Base-by-base conservation (phyloP, 2,888 invertebrate species). In the Lasioglossum lativentre region DNA sequence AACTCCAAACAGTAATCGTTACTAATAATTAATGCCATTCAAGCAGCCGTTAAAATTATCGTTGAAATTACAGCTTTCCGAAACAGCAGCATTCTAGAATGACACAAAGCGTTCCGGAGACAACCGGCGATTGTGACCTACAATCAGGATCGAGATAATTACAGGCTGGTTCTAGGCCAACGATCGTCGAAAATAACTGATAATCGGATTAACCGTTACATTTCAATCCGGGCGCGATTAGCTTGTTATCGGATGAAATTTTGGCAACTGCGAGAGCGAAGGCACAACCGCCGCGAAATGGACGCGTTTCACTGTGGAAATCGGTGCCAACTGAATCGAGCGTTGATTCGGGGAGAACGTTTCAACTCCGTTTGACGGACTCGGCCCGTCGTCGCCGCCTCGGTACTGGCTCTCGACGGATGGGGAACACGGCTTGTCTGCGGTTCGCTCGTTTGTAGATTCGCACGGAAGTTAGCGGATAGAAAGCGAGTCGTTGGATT, bases 261-360 rank as follows among this genome's bases (percentile, higher is more conserved):
- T 59, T 27, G 52, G 52, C 52, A 52, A 23, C 52, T 52, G 52
- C 52, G 3, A 52, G 52, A 23, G 10, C 52, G 52, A 8, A 23
- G 52, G 52, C 23, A 52, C 47, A 6, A 19, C 23, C 52, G 23
- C 2, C 47, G 47, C 23, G 47, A 23, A 52, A 52, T 8, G 23
- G 52, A 23, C 52, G 8, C 52, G 52, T 10, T 52, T 52, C 23
- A 52, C 52, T 23, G 52, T 23, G 52, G 52, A 30, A 34, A 66
- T 19, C 66, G 66, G 66, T 66, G 66, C 66, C 66, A 66, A 66
- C 19, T 66, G 66, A 66, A 66, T 66, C 66, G 66, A 34, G 16
- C 19, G 34, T 34, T 66, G 66, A 66, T 66, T 66, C 34, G 34
- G 10, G 34, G 19, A 19, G 6, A 45, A 4, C 16, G 66, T 34